Evolutionary conservation across 1,140 invertebrate genomes (phyloP).

Genomic region (Arctopsyche grandis): DNA sequence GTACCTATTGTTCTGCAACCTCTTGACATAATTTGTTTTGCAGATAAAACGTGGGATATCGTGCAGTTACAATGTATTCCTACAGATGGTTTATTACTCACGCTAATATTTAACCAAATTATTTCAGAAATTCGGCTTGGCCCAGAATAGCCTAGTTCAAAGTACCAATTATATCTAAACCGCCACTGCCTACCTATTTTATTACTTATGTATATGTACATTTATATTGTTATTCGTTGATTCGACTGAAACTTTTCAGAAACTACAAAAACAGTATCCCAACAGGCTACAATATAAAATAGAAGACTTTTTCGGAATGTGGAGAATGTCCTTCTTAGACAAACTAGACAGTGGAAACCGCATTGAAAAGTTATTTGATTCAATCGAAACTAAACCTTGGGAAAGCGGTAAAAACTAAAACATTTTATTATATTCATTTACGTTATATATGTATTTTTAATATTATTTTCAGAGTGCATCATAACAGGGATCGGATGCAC

Average conservation of each 20-base stretch:
- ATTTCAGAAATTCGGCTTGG: no score
- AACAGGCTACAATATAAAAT: conserved; percentile 58
- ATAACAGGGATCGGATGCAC: conserved; percentile 67
- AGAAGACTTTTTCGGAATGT: conserved; percentile 68
- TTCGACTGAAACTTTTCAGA: conserved; percentile 53
- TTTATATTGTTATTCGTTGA: no score
- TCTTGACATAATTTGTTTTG: no score
- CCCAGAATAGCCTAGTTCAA: no score
- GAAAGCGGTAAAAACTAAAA: conserved; percentile 55
- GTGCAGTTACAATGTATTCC: no score
- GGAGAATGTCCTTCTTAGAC: conserved; percentile 68
- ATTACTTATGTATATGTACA: no score
- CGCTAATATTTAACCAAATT: no score
- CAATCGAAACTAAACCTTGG: conserved; percentile 58
- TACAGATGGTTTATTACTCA: no score
- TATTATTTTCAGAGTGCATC: conserved; percentile 60
- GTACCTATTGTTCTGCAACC: no score
- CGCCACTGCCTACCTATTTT: no score
- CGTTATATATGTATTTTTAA: conserved; percentile 27
- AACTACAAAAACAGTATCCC: conserved; percentile 57
- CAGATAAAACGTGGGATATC: no score
- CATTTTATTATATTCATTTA: conserved; percentile 33
- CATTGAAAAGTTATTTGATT: conserved; percentile 62
- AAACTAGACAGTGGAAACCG: conserved; percentile 68
- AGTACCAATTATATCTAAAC: no score